A percentile compares a stretch with the other conserved stretches of the same genome.
These are phyloP conservation scores for Notamacropus eugenii DNA, from an alignment of 2,797 vertebrate genomes.

Conservation along the genomic window DNA sequence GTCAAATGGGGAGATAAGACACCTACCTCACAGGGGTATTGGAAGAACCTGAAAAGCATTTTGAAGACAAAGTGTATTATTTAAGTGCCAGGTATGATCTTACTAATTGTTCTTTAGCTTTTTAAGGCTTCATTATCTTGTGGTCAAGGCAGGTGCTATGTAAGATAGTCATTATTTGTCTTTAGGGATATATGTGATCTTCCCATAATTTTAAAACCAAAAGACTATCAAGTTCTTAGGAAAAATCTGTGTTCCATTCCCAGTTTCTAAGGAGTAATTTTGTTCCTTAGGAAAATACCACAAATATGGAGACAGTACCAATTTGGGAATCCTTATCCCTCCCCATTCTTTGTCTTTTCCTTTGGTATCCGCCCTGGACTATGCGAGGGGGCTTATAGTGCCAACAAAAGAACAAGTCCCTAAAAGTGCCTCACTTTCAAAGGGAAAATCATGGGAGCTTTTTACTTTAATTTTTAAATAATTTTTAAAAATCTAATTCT, in stretches of 20 bases:
- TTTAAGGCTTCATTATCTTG: conserved; percentile 51
- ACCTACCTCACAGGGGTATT: conserved; percentile 74
- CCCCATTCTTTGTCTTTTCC: conserved; percentile 19
- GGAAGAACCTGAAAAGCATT: conserved; percentile 47
- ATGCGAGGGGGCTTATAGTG: background rate
- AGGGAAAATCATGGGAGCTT: conserved; percentile 21
- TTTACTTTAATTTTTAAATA: conserved; percentile 52
- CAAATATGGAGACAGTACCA: conserved; percentile 4
- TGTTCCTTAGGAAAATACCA: conserved; percentile 29
- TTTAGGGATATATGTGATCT: background rate
- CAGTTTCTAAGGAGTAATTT: conserved; percentile 22
- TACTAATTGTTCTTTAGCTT: conserved; percentile 46
- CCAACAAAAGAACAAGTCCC: conserved; percentile 40
- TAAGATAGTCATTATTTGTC: conserved; percentile 44
- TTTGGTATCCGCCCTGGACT: conserved; percentile 23
- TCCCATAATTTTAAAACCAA: background rate
- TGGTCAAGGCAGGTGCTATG: conserved; percentile 58
- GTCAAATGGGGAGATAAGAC: conserved; percentile 45
- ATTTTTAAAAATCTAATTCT: conserved; percentile 24
- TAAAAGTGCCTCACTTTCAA: conserved; percentile 41
- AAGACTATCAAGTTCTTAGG: background rate
- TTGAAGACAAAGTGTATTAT: conserved; percentile 35
- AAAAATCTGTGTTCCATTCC: background rate
- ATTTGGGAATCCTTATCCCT: background rate
- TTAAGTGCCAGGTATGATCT: conserved; percentile 64